Evolutionary conservation across 1,140 invertebrate genomes (phyloP).

Genomic region (Liolophura sinensis): DNA sequence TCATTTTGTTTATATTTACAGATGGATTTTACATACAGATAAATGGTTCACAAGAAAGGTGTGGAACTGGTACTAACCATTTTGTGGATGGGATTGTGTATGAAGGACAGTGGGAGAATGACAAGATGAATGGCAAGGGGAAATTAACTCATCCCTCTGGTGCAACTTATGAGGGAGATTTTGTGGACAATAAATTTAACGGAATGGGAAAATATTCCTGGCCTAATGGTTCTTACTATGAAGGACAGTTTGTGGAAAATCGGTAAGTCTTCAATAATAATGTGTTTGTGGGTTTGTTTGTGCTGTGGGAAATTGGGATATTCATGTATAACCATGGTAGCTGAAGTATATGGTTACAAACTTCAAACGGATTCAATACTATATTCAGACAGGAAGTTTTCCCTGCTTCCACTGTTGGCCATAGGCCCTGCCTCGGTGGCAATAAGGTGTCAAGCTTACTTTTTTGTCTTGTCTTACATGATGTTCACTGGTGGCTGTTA

Average conservation of each 20-base stretch:
- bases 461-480: too few species aligned
- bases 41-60: constrained; percentile 44
- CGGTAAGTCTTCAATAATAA: constrained; percentile 29
- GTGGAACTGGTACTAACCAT: constrained; percentile 48
- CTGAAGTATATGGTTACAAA: too few species aligned
- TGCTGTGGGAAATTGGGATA: too few species aligned
- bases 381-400: too few species aligned
- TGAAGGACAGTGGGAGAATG: constrained; percentile 48
- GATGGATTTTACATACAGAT: constrained; percentile 52
- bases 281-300: neutral
- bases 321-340: too few species aligned
- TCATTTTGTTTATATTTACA: constrained; percentile 19
- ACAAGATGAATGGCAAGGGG: constrained; percentile 56
- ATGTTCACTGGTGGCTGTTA: too few species aligned
- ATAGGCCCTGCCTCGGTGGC: too few species aligned
- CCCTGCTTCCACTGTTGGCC: too few species aligned
- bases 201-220: constrained; percentile 55
- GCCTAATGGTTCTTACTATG: constrained; percentile 56
- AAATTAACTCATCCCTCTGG: constrained; percentile 45
- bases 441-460: too few species aligned
- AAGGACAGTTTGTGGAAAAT: constrained; percentile 56
- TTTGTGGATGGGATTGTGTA: constrained; percentile 50
- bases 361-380: too few species aligned
- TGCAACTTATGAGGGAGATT: constrained; percentile 50
- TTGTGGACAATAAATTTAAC: constrained; percentile 57